Base-by-base conservation (phyloP, 2,113 vertebrate genomes). In the Takifugu bimaculatus region DNA sequence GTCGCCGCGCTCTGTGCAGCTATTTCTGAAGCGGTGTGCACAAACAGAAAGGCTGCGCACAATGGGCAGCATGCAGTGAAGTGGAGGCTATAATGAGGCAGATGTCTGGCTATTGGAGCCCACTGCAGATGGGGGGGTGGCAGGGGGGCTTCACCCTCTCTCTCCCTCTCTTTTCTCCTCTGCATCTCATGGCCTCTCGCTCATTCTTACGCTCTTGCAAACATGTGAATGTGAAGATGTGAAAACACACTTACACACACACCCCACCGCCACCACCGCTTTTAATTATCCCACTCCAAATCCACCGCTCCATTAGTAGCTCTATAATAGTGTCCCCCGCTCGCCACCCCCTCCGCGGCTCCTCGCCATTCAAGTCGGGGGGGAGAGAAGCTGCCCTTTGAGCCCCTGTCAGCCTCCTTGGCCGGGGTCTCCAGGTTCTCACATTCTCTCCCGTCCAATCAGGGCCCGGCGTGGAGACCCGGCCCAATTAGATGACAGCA, bases 381-480 rank as follows among this genome's bases (percentile, higher is more conserved):
- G 45, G 45, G 45, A 14, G 45, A n/a, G 45, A 48, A n/a, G 87
- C 88, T 79, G 86, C 83, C 87, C 89, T 93, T 88, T 92, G 88
- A 91, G 84, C 90, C 71, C 78, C 90, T 92, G 93, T 93, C 92
- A 92, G 87, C 83, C 74, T 60, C 25, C 80, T 76, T 84, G 88
- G 88, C 89, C 83, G 77, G 76, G 92, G 93, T 93, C 92, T 92
- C 83, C 87, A 85, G 83, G 89, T 93, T 93, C 92, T 93, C 91
- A 93, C 91, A 93, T 92, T 92, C 87, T 88, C 88, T 75, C 85
- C 78, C 27, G 63, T 74, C 51, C 86, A 89, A 91, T 91, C 78
- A 26, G 81, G 85, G 84, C 65, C 20, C 83, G 27, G 74, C 61
- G 65, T 74, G 29, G 85, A 85, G 88, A 85, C 89, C 57, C 79